Conservation (phyloP, 1,140 invertebrate species). For the Rhagoletis zephyria region DNA sequence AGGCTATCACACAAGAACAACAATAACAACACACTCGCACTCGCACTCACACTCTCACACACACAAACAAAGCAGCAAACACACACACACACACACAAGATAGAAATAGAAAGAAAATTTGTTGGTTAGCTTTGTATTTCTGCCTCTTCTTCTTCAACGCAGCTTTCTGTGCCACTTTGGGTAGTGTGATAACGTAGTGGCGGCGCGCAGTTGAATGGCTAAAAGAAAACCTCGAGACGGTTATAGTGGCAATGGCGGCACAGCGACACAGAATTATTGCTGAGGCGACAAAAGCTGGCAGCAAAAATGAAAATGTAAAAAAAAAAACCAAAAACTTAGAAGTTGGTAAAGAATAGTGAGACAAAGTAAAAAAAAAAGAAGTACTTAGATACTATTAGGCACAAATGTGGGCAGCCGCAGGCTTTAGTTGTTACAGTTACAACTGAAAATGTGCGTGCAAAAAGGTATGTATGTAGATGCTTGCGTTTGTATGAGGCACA, state of each 20-base stretch:
- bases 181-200: constrained; percentile 4
- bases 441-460: neutral
- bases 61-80: neutral
- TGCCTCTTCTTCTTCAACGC: neutral
- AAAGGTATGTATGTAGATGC: neutral
- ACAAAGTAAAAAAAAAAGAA: neutral
- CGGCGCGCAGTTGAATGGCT: neutral
- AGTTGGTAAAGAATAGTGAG: neutral
- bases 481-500: neutral
- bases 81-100: neutral
- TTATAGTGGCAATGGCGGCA: constrained; percentile 27
- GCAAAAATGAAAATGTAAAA: neutral
- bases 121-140: constrained; percentile 13
- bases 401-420: neutral
- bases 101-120: constrained; percentile 32
- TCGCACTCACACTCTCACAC: neutral
- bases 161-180: constrained; percentile 10
- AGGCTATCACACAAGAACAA: neutral
- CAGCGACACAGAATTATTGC: neutral
- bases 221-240: constrained; percentile 44
- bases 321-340: neutral
- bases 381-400: neutral
- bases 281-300: constrained; percentile 23
- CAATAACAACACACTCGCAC: neutral
- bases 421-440: neutral